Conservation (phyloP, 2,888 invertebrate species). For the Dicranocentrus wangi region DNA sequence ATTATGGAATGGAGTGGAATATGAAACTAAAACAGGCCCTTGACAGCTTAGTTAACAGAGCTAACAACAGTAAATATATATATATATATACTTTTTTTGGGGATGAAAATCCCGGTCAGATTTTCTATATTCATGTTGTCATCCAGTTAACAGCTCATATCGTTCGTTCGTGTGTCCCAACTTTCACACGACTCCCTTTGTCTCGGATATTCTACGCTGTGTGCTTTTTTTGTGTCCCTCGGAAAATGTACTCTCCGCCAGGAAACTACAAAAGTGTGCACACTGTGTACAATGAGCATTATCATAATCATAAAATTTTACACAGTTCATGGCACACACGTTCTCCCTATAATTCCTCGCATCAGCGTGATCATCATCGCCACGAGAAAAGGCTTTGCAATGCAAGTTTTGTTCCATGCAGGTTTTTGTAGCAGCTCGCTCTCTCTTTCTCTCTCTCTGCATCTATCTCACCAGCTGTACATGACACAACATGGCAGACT, state of each 20-base stretch:
- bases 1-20: neutral
- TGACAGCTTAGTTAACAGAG: slow-evolving; percentile 20
- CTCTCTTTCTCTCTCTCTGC: neutral
- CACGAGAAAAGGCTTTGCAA: neutral
- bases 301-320: slow-evolving; percentile 58
- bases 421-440: neutral
- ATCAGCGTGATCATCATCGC: slow-evolving; percentile 23
- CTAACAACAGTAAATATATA: too few species aligned
- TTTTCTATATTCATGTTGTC: slow-evolving; percentile 1
- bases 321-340: slow-evolving; percentile 50
- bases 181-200: neutral
- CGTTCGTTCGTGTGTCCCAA: neutral
- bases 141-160: slow-evolving; percentile 22
- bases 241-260: neutral
- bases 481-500: slow-evolving; percentile 20
- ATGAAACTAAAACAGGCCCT: neutral
- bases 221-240: too few species aligned
- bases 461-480: slow-evolving; percentile 20
- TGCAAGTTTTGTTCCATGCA: neutral
- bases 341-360: slow-evolving; percentile 51
- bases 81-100: neutral
- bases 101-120: slow-evolving; percentile 12
- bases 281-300: slow-evolving; percentile 40
- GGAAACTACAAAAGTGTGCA: neutral
- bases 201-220: too few species aligned